These are phyloP conservation scores for Enteromius mattozi DNA, from an alignment of 2,797 vertebrate species.

Conservation along the genomic window DNA sequence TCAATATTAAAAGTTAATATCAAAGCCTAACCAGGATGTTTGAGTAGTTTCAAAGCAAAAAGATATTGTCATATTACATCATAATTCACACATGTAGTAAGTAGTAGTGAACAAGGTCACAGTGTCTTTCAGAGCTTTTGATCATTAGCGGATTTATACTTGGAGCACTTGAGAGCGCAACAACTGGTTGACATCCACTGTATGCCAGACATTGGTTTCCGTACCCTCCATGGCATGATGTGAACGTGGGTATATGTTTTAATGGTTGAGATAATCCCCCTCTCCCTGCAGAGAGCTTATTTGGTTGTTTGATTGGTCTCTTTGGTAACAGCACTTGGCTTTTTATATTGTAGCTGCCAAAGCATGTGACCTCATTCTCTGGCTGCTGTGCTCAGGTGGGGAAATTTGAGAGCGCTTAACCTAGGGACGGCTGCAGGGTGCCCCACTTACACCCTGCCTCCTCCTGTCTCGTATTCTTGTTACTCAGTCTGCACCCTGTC, in stretches of 20 bases:
- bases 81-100: background rate
- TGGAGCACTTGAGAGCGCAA: background rate
- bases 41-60: background rate
- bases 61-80: background rate
- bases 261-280: slow-evolving; percentile 17
- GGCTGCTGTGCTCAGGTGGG: slow-evolving; percentile 70
- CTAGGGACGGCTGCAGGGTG: slow-evolving; percentile 73
- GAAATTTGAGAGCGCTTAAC: slow-evolving; percentile 74
- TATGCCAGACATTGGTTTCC: slow-evolving; percentile 29
- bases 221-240: slow-evolving; percentile 10
- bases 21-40: background rate
- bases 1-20: background rate
- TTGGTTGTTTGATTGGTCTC: slow-evolving; percentile 64
- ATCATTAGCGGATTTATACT: slow-evolving; percentile 32
- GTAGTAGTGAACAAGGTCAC: slow-evolving; percentile 11
- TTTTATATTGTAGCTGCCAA: slow-evolving; percentile 61
- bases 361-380: slow-evolving; percentile 79
- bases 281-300: slow-evolving; percentile 48
- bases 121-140: slow-evolving; percentile 19
- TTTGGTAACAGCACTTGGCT: slow-evolving; percentile 64
- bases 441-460: background rate
- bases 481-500: background rate
- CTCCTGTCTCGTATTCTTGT: background rate
- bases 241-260: background rate
- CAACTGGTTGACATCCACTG: slow-evolving; percentile 17